Evolutionary conservation across 2,888 invertebrate species (phyloP), one percentile per base, ranked within the genome.

Genomic region (Julus scanicus): DNA sequence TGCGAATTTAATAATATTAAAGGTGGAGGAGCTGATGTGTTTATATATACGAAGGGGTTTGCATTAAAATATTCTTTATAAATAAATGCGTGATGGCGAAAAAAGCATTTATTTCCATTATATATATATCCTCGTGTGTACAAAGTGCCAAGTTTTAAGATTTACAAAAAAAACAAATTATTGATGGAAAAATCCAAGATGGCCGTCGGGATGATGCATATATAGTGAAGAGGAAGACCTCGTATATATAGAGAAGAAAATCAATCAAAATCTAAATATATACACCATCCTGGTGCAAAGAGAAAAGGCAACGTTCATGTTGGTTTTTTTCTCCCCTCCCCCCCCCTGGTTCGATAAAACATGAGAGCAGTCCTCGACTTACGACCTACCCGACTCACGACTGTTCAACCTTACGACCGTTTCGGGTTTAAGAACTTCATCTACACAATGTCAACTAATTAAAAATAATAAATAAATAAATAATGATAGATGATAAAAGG

Each of bases 191-290:
- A 53, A 53, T 53, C 53, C 53, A 53, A 53, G 53, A 53, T 53
- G 53, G 53, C 53, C 13, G 17, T 13, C 53, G 15, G 13, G 53
- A 17, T 53, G 53, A 53, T 53, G 53, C 53, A 17, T 44, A 44
- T 44, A 17, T 17, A 53, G 53, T 13, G 53, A 13, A 13, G 13
- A 53, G 9, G 53, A 53, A 53, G 53, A 53, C 13, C 13, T 29
- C 29, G 48, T 48, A 13, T 6, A 48, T 13, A 49, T 49, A 17
- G 53, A 3, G 53, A 63, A 44, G 44, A 63, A 63, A 63, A 63
- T 63, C 57, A 63, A 63, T 63, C 57, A 63, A 63, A 63, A 63
- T 63, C 57, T 63, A 63, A 63, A 63, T n/a, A 63, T 63, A 63
- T 53, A 53, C 17, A 53, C 11, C 15, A 53, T 53, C 11, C 13